Evolutionary conservation across 2,888 invertebrate genomes (phyloP).

Genomic region (Drosophila buzzatii): DNA sequence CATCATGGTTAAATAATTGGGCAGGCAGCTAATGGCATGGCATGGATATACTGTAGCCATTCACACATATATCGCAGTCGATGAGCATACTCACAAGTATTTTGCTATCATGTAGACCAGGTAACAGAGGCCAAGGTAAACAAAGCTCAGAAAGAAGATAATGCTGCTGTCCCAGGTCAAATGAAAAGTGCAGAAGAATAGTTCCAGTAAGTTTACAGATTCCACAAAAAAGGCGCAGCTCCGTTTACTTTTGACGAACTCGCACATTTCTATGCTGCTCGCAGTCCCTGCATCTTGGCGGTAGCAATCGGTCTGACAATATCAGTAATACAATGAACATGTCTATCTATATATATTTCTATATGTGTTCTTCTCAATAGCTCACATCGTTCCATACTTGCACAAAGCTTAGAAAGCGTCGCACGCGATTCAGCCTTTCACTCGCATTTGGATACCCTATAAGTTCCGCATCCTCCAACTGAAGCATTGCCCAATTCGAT

Average conservation of each 20-base stretch:
- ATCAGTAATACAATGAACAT: not conserved
- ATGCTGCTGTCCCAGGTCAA: slow-evolving; percentile 16
- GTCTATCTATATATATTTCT: no score
- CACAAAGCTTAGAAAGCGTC: slow-evolving; percentile 24
- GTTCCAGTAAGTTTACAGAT: slow-evolving; percentile 22
- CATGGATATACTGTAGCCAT: no score
- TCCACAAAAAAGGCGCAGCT: slow-evolving; percentile 26
- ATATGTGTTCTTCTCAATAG: not conserved
- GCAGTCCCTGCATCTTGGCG: not conserved
- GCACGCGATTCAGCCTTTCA: slow-evolving; percentile 14
- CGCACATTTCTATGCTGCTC: slow-evolving; percentile 30
- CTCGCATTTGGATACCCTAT: not conserved
- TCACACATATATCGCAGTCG: not conserved
- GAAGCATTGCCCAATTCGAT: not conserved
- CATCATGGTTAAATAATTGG: slow-evolving; percentile 53
- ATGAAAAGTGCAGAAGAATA: slow-evolving; percentile 21
- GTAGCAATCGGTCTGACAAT: slow-evolving; percentile 15
- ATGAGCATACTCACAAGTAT: slow-evolving; percentile 42
- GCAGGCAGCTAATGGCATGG: slow-evolving; percentile 39
- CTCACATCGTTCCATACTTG: slow-evolving; percentile 21
- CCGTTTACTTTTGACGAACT: not conserved
- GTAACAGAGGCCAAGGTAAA: not conserved
- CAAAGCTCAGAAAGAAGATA: not conserved
- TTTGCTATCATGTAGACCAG: slow-evolving; percentile 21
- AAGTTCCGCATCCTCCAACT: not conserved